Percentiles rank a stretch among this genome's conserved stretches.
Conservation (phyloP, 23 tunicate genomes). For the Oikopleura dioica region DNA sequence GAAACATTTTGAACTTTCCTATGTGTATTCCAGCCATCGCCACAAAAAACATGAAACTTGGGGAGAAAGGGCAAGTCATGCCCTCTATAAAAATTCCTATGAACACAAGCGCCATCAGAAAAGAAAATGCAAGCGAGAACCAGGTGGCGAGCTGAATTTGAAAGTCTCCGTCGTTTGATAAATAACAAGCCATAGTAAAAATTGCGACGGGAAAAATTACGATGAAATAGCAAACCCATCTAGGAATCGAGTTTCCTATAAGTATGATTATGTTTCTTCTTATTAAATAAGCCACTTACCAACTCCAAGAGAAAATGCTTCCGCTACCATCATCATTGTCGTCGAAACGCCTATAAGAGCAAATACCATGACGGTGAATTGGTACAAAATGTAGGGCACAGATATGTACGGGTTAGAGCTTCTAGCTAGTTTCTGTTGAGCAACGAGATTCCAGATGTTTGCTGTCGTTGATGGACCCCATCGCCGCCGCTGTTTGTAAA, state of each 20-base stretch:
- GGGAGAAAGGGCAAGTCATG: background rate
- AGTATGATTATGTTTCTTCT: too few species aligned
- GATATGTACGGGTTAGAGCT: slow-evolving; percentile 70
- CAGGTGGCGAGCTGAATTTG: background rate
- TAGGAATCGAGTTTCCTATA: too few species aligned
- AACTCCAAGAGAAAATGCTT: slow-evolving; percentile 8
- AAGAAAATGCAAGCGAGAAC: background rate
- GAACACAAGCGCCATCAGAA: slow-evolving; percentile 3
- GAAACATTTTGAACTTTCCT: too few species aligned
- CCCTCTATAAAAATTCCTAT: background rate
- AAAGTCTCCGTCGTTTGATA: background rate
- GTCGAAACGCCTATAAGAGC: slow-evolving; percentile 1
- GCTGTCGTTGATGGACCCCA: slow-evolving; percentile 99
- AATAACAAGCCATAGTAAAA: background rate
- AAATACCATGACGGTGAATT: background rate
- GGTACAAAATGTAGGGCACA: slow-evolving; percentile 39
- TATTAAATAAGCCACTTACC: background rate
- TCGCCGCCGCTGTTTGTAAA: slow-evolving; percentile 50
- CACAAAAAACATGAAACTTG: background rate
- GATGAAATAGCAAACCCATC: too few species aligned
- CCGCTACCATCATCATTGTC: slow-evolving; percentile 10
- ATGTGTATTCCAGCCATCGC: background rate
- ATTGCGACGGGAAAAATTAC: background rate
- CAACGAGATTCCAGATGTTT: slow-evolving; percentile 69
- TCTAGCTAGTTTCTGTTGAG: slow-evolving; percentile 21